Base-by-base conservation (phyloP, 2,888 invertebrate species). In the Coelopa pilipes region DNA sequence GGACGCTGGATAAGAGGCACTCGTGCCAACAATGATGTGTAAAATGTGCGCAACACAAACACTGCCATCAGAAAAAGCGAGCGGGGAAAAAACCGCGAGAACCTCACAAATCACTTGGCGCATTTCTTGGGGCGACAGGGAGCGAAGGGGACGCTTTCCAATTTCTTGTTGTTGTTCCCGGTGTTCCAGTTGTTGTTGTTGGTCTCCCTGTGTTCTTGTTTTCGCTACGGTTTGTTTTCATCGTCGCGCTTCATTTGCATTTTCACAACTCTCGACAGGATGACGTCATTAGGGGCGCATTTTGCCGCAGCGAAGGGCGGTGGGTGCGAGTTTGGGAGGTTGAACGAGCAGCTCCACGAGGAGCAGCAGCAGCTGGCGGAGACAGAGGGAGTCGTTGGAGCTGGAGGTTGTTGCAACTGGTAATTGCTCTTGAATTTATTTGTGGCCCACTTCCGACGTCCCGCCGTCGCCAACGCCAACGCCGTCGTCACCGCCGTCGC, bases 21-120 rank as follows among this genome's bases (percentile, higher is more conserved):
- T 53, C 34, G 24, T 53, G 13, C n/a, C 9, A 67, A 67, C 53
- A 15, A 21, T 67, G n/a, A 67, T 53, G 53, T 67, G 67, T 53
- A 34, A 67, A 67, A 53, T 50, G 15, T 53, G 53, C 34, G 21
- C 49, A 17, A 49, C 19, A 21, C 12, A 47, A 49, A 49, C 47
- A 65, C 19, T n/a, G 11, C 24, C 11, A 19, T 17, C 1, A 1
- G 10, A 19, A 24, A 15, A 34, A 60, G 65, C 17, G 45, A 17
- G 45, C 15, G 63, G 45, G 10, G 34, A 24, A 63, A 17, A 63
- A 5, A 34, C 34, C 34, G 2, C 24, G 24, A 62, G 45, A 4
- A 62, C 24, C 12, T 5, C 34, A 24, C 24, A 62, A 34, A 63
- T 63, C 19, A n/a, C 12, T 46, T 19, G 46, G 11, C 10, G 17